phyloP scores from a whole-genome alignment of 2,797 vertebrate genomes.

The Psittacula echo region DNA sequence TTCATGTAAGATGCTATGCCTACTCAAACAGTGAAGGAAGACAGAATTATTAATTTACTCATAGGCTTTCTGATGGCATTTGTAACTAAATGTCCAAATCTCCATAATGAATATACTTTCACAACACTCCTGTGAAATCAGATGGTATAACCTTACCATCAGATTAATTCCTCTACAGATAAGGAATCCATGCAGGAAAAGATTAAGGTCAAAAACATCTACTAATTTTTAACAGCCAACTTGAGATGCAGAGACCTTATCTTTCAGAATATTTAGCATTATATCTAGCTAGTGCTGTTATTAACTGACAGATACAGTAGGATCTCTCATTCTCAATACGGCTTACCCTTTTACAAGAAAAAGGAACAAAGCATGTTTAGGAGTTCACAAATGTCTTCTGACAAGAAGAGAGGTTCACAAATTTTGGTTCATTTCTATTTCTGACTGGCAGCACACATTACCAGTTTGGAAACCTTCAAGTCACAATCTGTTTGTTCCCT shows the following conservation, averaged over 20 bases:
- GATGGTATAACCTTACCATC: neutral
- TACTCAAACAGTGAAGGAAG: neutral
- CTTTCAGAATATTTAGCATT: neutral
- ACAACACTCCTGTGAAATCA: neutral
- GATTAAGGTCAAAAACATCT: neutral
- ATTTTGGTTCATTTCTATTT: neutral
- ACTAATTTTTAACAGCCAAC: conserved; percentile 12
- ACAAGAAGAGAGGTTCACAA: neutral
- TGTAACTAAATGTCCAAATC: neutral
- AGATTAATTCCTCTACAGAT: neutral
- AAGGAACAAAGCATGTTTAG: neutral
- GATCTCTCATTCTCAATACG: neutral
- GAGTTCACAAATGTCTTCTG: neutral
- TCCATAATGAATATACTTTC: neutral
- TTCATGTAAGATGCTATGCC: neutral
- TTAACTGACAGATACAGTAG: neutral
- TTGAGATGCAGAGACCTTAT: neutral
- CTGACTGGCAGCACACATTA: neutral
- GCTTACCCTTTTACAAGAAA: neutral
- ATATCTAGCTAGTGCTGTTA: neutral
- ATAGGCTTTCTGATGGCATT: neutral
- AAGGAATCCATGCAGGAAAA: neutral
- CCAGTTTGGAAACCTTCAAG: neutral
- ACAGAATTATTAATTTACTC: neutral
- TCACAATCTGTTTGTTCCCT: neutral